These are phyloP conservation scores for Leptobrachium leishanense DNA, from an alignment of 2,113 vertebrate species.

Conservation along the genomic window DNA sequence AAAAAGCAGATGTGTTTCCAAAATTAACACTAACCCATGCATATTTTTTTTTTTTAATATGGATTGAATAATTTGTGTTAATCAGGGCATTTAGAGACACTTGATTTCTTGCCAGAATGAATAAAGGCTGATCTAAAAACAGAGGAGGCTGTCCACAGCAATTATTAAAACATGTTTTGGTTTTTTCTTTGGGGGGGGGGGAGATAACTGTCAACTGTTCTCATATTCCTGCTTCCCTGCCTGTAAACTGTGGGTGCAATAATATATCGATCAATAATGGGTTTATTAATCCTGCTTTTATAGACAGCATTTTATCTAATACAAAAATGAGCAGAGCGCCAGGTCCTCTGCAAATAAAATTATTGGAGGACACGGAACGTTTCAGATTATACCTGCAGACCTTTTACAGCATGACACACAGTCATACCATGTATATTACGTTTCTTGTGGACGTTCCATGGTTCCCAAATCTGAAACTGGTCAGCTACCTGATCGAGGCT, in stretches of 20 bases:
- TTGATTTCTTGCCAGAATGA: constrained; percentile 24
- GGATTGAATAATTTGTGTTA: constrained; percentile 26
- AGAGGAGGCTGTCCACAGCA: constrained; percentile 16
- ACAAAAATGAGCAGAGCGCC: too few relatives aligned
- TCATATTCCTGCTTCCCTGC: background rate
- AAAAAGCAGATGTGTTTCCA: constrained; percentile 26
- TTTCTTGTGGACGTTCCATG: too few relatives aligned
- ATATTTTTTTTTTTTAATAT: constrained; percentile 1
- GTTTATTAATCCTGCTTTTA: background rate
- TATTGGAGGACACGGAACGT: too few relatives aligned
- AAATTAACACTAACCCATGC: background rate
- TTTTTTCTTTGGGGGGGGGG: background rate
- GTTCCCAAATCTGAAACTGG: too few relatives aligned
- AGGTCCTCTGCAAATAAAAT: too few relatives aligned
- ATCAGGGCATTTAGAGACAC: constrained; percentile 27
- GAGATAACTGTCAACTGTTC: constrained; percentile 6
- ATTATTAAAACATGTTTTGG: constrained; percentile 18
- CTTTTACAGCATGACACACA: too few relatives aligned
- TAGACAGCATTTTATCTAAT: background rate
- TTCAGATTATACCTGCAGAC: too few relatives aligned
- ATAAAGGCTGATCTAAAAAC: constrained; percentile 29
- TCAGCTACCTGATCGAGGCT: too few relatives aligned
- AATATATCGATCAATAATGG: too few relatives aligned
- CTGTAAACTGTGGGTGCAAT: too few relatives aligned
- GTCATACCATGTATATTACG: too few relatives aligned